Base-by-base conservation (phyloP, 2,113 vertebrate genomes). In the Petrocephalus microphthalmus region DNA sequence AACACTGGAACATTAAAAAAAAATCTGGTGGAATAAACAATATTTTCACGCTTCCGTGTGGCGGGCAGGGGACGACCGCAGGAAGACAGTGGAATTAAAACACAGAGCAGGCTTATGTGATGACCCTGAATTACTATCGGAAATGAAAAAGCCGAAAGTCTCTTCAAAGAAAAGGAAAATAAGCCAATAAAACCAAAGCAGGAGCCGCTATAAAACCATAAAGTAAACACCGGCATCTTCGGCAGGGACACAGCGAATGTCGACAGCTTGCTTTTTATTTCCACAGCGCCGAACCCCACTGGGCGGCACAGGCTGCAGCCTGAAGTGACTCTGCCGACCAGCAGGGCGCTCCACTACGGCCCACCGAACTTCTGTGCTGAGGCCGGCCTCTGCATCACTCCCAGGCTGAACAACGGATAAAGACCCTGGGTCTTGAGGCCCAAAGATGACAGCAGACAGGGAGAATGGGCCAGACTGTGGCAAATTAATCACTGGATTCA, bases 401-500 rank as follows among this genome's bases (percentile, higher is more conserved):
- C 60, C n/a, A 67, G 60, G 60, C 4, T n/a, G 60, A 19, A 42
- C 6, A 78, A 17, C 5, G 42, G 33, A 78, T 78, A 42, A 78
- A 42, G 42, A 83, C 81, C 13, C 49, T 2, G 0, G 47, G 45
- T 49, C 47, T 25, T 8, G 3, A 0, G 45, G 22, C 81, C 20
- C 45, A 2, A 47, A 84, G 42, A 5, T 7, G 37, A 22, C 37
- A 22, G 81, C 45, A 49, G 45, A 54, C 25, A 37, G 51, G 15
- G 84, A 25, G 22, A 29, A 33, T 1, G n/a, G n/a, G 52, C 17
- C 91, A 93, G 92, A 93, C 91, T 93, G 93, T 90, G 92, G 92
- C 90, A 94, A 92, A 94, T 92, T 93, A 92, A 92, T 92, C 92
- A 0, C 64, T 92, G 92, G 94, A 94, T 92, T 93, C 92, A 92